Conservation (phyloP, 1,140 invertebrate species). For the Drosophila serrata region DNA sequence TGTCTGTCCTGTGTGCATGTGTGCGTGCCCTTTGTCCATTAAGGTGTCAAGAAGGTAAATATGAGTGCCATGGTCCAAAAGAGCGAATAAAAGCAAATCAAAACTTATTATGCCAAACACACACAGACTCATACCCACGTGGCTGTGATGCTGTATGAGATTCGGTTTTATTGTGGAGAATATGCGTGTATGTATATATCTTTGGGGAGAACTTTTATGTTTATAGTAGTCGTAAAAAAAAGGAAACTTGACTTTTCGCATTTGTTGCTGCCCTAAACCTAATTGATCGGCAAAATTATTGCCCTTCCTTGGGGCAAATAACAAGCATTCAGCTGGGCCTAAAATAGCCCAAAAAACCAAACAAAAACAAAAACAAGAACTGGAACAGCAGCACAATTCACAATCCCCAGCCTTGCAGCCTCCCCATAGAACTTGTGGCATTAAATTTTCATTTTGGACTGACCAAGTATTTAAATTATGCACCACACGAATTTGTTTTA, state of each 20-base stretch:
- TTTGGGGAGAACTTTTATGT: constrained; percentile 74
- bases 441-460: constrained; percentile 46
- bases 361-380: neutral
- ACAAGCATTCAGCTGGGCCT: constrained; percentile 36
- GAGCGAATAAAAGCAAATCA: constrained; percentile 78
- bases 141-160: constrained; percentile 13
- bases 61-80: constrained; percentile 27
- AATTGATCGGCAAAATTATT: constrained; percentile 82
- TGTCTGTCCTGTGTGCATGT: neutral
- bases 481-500: constrained; percentile 44
- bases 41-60: constrained; percentile 77
- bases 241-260: constrained; percentile 67
- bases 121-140: constrained; percentile 35
- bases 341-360: constrained; percentile 30
- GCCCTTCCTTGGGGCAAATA: constrained; percentile 59
- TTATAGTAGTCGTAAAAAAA: constrained; percentile 72
- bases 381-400: constrained; percentile 6
- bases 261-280: constrained; percentile 74
- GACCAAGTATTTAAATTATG: constrained; percentile 63
- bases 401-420: constrained; percentile 1
- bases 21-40: constrained; percentile 67
- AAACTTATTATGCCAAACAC: constrained; percentile 79
- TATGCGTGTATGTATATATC: constrained; percentile 29
- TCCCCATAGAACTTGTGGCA: constrained; percentile 8
- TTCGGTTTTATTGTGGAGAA: constrained; percentile 48